Conservation (phyloP, 2,113 vertebrate species). For the Prunella fulvescens region DNA sequence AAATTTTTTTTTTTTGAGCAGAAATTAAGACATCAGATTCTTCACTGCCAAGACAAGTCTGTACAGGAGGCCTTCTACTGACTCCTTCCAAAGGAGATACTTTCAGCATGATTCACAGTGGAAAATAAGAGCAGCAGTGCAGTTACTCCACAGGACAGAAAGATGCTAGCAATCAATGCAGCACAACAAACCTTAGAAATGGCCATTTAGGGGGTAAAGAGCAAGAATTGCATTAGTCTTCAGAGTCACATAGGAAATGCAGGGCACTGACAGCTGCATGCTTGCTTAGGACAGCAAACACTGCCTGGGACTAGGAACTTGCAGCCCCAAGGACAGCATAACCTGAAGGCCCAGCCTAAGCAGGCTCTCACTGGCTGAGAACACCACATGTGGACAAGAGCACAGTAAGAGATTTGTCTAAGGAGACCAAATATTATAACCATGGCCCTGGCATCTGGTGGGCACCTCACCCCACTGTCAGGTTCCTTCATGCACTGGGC, state of each 20-base stretch:
- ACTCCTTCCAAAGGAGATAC: not conserved
- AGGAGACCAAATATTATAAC: not conserved
- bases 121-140: not conserved
- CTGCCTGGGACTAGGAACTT: not conserved
- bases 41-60: not conserved
- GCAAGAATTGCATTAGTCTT: not conserved
- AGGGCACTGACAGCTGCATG: not conserved
- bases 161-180: not conserved
- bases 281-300: not conserved
- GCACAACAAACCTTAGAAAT: not conserved
- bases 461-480: not conserved
- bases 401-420: not conserved
- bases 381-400: not conserved
- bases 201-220: not conserved
- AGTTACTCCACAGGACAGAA: not conserved
- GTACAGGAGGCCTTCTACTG: not conserved
- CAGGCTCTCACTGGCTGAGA: not conserved
- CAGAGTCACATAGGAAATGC: not conserved
- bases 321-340: not conserved
- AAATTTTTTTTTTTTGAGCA: not conserved
- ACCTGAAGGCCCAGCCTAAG: not conserved
- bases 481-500: not conserved
- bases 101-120: not conserved
- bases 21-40: not conserved
- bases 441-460: fast-evolving